Evolutionary conservation across 2,888 invertebrate genomes (phyloP), one percentile per base, ranked within the genome.

Genomic region (Cartodere bifasciata): DNA sequence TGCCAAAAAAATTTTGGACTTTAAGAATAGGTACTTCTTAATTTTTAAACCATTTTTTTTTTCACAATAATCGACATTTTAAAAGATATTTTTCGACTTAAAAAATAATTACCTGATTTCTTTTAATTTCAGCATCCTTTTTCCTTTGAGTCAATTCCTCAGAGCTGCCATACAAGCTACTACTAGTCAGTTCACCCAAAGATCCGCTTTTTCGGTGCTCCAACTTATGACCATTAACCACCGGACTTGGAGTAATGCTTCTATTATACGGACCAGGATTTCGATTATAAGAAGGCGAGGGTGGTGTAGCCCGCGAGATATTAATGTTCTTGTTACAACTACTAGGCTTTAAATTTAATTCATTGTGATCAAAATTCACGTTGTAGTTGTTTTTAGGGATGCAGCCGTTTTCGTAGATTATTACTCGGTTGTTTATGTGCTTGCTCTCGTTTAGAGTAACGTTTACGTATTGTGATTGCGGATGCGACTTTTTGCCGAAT

Each of bases 241-340:
- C 43, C 4, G 59, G 56, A 40, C 52, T 56, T 2, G 60, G 55
- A 1, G 59, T 58, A 9, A 55, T 42, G 35, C 58, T 60, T 35
- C 60, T 42, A 28, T 47, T 46, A 26, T 45, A 45, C 6, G 47
- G 49, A 28, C 52, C 52, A 1, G 65, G 65, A 45, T 67, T 65
- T 11, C 67, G 57, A 50, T 67, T 65, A 42, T 64, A 68, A 13
- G 63, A 63, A 1, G 68, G 67, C 40, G 67, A 66, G 2, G 67
- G 67, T 4, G 58, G 52, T 13, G 61, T 56, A 13, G 58, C 54
- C 24, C 59, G 56, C 29, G 52, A 56, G 4, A 54, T 41, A 38
- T 58, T 58, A 14, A 53, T 46, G 23, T 55, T 53, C 36, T 57
- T 55, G 34, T 43, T 51, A 13, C 38, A 38, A 29, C 43, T 45